Evolutionary conservation across 2,888 invertebrate genomes (phyloP).

Genomic region (Parascotia fuliginaria): DNA sequence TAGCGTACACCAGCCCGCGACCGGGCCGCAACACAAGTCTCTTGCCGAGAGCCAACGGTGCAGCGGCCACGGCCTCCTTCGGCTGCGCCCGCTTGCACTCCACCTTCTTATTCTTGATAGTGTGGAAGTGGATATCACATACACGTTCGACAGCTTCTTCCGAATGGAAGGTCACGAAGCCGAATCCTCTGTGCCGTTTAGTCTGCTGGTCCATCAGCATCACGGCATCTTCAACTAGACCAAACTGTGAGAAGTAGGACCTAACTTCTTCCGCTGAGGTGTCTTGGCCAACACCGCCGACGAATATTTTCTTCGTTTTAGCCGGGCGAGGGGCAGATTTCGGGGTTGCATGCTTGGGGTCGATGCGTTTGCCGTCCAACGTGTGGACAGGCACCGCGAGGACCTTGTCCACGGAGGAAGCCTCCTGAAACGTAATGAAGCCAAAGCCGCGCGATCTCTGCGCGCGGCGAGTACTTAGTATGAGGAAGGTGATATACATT

Average conservation of each 20-base stretch:
- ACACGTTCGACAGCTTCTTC: slow-evolving; percentile 96
- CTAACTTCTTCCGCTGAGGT: slow-evolving; percentile 96
- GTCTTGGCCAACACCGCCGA: slow-evolving; percentile 96
- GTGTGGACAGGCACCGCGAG: slow-evolving; percentile 96
- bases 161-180: slow-evolving; percentile 96
- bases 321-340: slow-evolving; percentile 95
- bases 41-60: slow-evolving; percentile 89
- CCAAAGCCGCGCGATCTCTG: slow-evolving; percentile 98
- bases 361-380: slow-evolving; percentile 96
- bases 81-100: slow-evolving; percentile 97
- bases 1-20: slow-evolving; percentile 87
- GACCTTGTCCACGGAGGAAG: slow-evolving; percentile 95
- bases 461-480: slow-evolving; percentile 68
- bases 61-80: slow-evolving; percentile 92
- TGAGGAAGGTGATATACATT: background rate
- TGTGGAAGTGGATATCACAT: slow-evolving; percentile 97
- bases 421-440: slow-evolving; percentile 97
- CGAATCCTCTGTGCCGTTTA: slow-evolving; percentile 95
- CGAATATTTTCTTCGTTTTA: slow-evolving; percentile 96
- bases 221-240: slow-evolving; percentile 95
- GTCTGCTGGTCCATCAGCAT: slow-evolving; percentile 98
- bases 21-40: slow-evolving; percentile 90
- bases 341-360: slow-evolving; percentile 97
- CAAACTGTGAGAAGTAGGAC: slow-evolving; percentile 95
- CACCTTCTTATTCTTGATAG: slow-evolving; percentile 95